Conservation (phyloP, 1,140 invertebrate species). For the Samia ricini region DNA sequence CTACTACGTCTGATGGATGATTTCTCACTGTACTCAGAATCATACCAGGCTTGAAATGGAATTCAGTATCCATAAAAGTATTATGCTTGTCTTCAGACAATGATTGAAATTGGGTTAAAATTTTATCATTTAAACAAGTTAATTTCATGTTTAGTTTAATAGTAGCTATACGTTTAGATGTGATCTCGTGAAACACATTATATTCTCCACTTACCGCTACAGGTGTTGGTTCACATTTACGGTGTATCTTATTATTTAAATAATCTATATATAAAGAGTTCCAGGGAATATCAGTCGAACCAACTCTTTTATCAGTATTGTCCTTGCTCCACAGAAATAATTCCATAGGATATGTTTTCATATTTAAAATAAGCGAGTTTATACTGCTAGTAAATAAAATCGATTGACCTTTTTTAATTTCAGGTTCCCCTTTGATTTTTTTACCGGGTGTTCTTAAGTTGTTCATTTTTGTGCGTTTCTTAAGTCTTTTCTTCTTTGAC, state of each 20-base stretch:
- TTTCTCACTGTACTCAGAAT: conserved; percentile 12
- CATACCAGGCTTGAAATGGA: conserved; percentile 15
- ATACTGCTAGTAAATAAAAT: conserved; percentile 37
- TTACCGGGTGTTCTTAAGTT: not conserved
- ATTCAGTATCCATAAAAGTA: conserved; percentile 21
- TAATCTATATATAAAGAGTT: conserved; percentile 36
- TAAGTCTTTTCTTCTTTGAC: conserved; percentile 16
- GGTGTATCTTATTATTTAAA: conserved; percentile 29
- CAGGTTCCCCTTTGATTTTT: conserved; percentile 28
- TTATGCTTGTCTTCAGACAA: conserved; percentile 20
- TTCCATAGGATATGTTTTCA: conserved; percentile 48
- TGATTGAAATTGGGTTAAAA: conserved; percentile 20
- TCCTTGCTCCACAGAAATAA: conserved; percentile 41
- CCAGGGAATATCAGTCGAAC: conserved; percentile 44
- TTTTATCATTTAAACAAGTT: conserved; percentile 28
- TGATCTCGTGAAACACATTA: conserved; percentile 40
- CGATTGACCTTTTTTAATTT: conserved; percentile 29
- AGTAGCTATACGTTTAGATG: conserved; percentile 38
- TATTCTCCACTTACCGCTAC: conserved; percentile 27
- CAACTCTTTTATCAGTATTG: conserved; percentile 32
- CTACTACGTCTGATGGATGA: not conserved
- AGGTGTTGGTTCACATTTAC: conserved; percentile 12
- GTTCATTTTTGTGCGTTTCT: conserved; percentile 12
- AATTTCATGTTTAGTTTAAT: conserved; percentile 49
- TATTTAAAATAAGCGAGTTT: conserved; percentile 36